A percentile compares a stretch with the other conserved stretches of the same genome.
phyloP scores from a whole-genome alignment of 2,797 vertebrate genomes.

The Manis javanica region DNA sequence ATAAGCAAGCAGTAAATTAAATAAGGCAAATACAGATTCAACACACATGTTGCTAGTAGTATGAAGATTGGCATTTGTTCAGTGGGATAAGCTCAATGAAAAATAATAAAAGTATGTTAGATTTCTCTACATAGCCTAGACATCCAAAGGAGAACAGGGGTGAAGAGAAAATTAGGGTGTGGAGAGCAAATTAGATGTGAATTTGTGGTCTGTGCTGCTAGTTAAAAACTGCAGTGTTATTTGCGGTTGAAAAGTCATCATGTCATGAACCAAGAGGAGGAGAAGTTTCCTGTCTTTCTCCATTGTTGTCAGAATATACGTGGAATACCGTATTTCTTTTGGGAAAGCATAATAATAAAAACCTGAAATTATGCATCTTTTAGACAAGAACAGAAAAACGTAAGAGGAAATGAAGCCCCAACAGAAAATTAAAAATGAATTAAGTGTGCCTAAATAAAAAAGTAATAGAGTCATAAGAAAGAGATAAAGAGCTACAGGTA shows the following conservation, averaged over 20 bases:
- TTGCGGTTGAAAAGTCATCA: conserved; percentile 33
- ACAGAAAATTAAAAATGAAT: not conserved
- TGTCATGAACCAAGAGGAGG: not conserved
- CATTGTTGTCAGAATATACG: not conserved
- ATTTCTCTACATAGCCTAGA: not conserved
- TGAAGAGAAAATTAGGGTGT: not conserved
- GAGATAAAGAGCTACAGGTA: not conserved
- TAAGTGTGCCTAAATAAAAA: not conserved
- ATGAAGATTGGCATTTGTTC: not conserved
- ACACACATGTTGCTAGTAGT: not conserved
- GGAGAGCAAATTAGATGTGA: conserved; percentile 22
- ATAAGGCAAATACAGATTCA: not conserved
- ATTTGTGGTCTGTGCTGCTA: not conserved
- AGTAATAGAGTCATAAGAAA: not conserved
- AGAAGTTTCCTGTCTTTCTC: not conserved
- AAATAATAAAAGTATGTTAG: not conserved
- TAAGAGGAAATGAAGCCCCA: not conserved
- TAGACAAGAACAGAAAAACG: not conserved
- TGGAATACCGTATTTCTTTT: conserved; percentile 38
- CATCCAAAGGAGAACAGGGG: not conserved
- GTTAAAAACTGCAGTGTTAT: not conserved
- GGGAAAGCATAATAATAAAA: conserved; percentile 19
- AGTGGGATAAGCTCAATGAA: not conserved
- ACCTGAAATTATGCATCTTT: not conserved
- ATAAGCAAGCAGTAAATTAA: not conserved